A percentile compares a stretch with the other conserved stretches of the same genome.
Evolutionary conservation across 1,140 invertebrate species (phyloP).

Genomic region (Carcinoscorpius rotundicauda): DNA sequence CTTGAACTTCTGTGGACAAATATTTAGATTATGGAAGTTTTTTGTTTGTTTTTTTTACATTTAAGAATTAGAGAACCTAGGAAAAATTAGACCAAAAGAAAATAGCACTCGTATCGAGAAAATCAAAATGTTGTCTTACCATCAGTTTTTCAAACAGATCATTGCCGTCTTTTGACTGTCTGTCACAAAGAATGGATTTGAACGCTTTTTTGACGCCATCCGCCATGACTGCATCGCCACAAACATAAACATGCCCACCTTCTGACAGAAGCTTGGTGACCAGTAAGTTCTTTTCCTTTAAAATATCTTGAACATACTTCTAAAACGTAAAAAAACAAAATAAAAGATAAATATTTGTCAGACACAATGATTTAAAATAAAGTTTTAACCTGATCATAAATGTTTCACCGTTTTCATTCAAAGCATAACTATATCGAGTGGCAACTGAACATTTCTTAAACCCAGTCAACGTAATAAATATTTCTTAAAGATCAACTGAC

Average conservation of each 20-base stretch:
- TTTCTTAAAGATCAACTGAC: no score
- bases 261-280: constrained; percentile 27
- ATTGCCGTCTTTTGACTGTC: no score
- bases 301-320: constrained; percentile 33
- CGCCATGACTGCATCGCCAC: constrained; percentile 27
- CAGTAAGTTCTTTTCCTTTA: constrained; percentile 25
- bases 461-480: no score
- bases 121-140: no score
- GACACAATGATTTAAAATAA: constrained; percentile 64
- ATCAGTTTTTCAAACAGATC: no score
- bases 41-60: no score
- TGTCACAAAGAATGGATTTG: constrained; percentile 17
- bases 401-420: constrained; percentile 73
- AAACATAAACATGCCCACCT: constrained; percentile 35
- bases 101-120: no score
- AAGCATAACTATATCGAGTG: constrained; percentile 27
- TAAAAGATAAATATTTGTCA: constrained; percentile 46
- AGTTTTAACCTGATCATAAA: constrained; percentile 53
- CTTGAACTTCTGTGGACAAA: no score
- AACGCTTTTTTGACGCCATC: constrained; percentile 16
- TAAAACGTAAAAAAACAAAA: constrained; percentile 17
- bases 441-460: no score
- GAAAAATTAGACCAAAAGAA: no score
- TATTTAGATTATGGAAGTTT: no score
- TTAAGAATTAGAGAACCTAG: no score